A percentile compares a stretch with the other conserved stretches of the same genome.
Conservation (phyloP, 1,140 invertebrate genomes). For the Bilobella aurantiaca region DNA sequence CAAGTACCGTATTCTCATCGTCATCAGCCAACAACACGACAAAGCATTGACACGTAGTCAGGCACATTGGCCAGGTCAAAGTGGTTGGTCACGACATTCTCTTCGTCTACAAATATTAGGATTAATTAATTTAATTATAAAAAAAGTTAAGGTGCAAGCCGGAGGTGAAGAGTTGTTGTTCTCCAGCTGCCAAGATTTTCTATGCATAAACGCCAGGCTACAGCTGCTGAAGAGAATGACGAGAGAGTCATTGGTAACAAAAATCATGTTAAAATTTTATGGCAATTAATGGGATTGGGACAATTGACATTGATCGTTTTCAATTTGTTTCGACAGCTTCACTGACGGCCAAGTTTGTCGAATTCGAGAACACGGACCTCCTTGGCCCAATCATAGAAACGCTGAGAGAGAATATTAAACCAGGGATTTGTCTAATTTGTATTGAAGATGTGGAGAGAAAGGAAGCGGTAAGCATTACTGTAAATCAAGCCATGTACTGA, state of each 20-base stretch:
- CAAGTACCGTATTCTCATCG: too few relatives aligned
- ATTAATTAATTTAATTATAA: too few relatives aligned
- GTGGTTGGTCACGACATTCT: too few relatives aligned
- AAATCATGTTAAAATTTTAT: background rate
- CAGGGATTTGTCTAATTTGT: slow-evolving; percentile 79
- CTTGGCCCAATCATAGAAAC: background rate
- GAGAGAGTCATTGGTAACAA: background rate
- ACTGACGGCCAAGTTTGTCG: background rate
- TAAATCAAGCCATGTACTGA: slow-evolving; percentile 34
- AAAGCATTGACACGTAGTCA: too few relatives aligned
- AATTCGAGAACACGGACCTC: background rate
- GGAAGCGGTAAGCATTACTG: slow-evolving; percentile 54
- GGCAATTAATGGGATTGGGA: background rate
- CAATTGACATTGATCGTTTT: background rate
- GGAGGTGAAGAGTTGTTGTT: too few relatives aligned
- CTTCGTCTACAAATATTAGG: too few relatives aligned
- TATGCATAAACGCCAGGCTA: background rate
- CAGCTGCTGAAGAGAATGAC: background rate
- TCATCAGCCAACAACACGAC: too few relatives aligned
- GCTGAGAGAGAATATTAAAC: slow-evolving; percentile 31
- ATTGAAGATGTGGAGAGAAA: slow-evolving; percentile 73
- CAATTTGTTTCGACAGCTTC: background rate
- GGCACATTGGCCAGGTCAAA: too few relatives aligned
- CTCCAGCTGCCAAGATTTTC: background rate
- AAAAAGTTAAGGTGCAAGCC: too few relatives aligned